Conservation (phyloP, 2,113 vertebrate species). For the Phalacrocorax pelagicus region DNA sequence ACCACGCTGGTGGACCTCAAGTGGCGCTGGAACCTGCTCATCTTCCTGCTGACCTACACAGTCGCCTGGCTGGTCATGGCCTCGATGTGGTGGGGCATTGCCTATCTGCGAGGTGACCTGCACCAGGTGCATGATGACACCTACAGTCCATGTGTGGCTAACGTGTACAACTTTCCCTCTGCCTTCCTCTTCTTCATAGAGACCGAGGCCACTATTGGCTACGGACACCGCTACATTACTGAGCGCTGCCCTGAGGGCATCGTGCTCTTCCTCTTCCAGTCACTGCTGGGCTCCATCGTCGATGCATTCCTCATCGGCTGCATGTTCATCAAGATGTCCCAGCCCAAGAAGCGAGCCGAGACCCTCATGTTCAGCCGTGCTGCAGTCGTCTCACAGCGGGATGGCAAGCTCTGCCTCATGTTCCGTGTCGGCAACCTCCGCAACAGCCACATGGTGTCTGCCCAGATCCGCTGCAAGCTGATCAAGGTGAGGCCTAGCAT, state of each 20-base stretch:
- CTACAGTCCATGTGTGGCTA: constrained; percentile 86
- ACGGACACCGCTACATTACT: constrained; percentile 86
- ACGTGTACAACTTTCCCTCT: constrained; percentile 90
- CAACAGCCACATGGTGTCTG: constrained; percentile 92
- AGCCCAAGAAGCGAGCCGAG: constrained; percentile 90
- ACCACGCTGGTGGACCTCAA: constrained; percentile 90
- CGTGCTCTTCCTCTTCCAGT: constrained; percentile 89
- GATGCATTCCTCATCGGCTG: constrained; percentile 90
- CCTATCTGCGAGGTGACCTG: constrained; percentile 85
- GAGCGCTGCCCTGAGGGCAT: constrained; percentile 89
- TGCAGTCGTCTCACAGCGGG: constrained; percentile 85
- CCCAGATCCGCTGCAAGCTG: constrained; percentile 91
- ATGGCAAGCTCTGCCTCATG: constrained; percentile 89
- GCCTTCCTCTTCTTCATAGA: constrained; percentile 91
- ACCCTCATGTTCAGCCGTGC: constrained; percentile 89
- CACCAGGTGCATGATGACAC: constrained; percentile 73
- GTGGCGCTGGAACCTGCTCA: constrained; percentile 90
- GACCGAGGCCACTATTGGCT: constrained; percentile 89
- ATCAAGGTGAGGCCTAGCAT: constrained; percentile 78
- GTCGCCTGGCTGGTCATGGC: constrained; percentile 90
- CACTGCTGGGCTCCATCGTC: constrained; percentile 86
- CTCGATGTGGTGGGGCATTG: constrained; percentile 91
- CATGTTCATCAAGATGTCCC: constrained; percentile 94
- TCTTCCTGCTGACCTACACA: constrained; percentile 88
- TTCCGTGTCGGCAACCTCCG: constrained; percentile 89